phyloP scores from a whole-genome alignment of 2,113 vertebrate genomes.

The Albula goreensis region DNA sequence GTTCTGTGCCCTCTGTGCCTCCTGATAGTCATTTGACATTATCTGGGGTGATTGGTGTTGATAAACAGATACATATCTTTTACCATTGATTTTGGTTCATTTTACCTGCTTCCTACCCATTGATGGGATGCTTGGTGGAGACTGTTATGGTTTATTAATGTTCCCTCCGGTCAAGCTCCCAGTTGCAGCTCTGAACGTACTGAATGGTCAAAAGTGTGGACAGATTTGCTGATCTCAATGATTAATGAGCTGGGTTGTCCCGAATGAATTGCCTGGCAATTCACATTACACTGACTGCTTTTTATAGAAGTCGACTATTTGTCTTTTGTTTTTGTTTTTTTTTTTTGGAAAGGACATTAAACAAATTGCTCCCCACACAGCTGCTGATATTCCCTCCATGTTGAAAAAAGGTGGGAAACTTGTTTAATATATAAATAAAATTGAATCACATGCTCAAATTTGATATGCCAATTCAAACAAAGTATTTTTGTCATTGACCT shows the following conservation, averaged over 20 bases:
- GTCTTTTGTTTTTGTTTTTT: too few species aligned
- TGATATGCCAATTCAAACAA: background rate
- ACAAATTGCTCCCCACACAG: too few species aligned
- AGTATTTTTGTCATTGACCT: background rate
- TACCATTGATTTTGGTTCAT: background rate
- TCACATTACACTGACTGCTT: background rate
- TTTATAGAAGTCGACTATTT: background rate
- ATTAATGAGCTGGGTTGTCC: background rate
- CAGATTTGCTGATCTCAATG: background rate
- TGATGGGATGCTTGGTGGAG: background rate
- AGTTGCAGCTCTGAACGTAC: background rate
- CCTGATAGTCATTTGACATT: background rate
- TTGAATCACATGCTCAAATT: background rate
- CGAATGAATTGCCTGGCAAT: background rate
- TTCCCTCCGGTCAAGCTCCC: background rate
- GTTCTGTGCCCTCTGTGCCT: background rate
- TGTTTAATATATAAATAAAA: background rate
- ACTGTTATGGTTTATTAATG: background rate
- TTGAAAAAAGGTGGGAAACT: background rate
- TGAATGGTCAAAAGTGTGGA: background rate
- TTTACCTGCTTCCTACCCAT: background rate
- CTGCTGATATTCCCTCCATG: too few species aligned
- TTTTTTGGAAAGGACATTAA: too few species aligned
- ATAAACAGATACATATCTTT: background rate
- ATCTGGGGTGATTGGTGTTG: background rate